Evolutionary conservation across 2,797 vertebrate genomes (phyloP).

Genomic region (Lindbergichthys nudifrons): DNA sequence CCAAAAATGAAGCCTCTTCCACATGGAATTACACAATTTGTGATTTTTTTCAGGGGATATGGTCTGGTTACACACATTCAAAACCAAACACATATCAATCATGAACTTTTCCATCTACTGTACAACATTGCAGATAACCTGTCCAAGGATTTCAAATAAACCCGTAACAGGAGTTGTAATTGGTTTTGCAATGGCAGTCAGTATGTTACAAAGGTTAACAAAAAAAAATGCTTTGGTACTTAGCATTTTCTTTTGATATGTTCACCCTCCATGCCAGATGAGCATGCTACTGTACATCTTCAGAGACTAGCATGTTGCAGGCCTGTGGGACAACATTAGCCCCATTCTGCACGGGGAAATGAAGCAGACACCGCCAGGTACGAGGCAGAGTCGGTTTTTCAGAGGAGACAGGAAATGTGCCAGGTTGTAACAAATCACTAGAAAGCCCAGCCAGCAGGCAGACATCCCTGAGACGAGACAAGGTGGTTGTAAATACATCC

Average conservation of each 20-base stretch:
- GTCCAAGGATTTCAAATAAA: background rate
- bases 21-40: conserved; percentile 8
- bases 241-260: no score
- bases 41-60: background rate
- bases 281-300: conserved; percentile 30
- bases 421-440: conserved; percentile 68
- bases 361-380: conserved; percentile 58
- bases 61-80: background rate
- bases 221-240: background rate
- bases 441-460: conserved; percentile 66
- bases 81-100: conserved; percentile 6
- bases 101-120: background rate
- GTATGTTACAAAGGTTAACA: background rate
- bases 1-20: conserved; percentile 29
- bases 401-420: conserved; percentile 55
- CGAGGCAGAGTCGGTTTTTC: conserved; percentile 38
- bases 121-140: background rate
- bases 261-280: conserved; percentile 20
- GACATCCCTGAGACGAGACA: conserved; percentile 57
- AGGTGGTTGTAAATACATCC: conserved; percentile 62
- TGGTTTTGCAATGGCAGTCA: background rate
- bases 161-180: background rate
- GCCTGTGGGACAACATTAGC: conserved; percentile 48
- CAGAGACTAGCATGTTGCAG: conserved; percentile 42
- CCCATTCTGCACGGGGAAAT: conserved; percentile 42